Evolutionary conservation across 2,888 invertebrate genomes (phyloP).

Genomic region (Osmoderma eremita): DNA sequence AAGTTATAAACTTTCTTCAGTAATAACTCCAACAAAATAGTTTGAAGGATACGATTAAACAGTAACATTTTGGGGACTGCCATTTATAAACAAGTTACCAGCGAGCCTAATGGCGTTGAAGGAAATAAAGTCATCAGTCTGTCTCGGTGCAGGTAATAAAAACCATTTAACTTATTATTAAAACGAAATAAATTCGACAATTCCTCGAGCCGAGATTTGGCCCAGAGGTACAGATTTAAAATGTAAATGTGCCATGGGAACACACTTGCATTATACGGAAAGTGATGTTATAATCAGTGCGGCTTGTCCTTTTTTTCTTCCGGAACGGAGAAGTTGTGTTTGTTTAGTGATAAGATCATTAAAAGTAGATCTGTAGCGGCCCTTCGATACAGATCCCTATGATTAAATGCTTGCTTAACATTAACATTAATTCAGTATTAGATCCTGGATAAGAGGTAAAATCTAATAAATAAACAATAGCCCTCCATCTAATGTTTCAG

Average conservation of each 20-base stretch:
- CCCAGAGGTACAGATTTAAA: conserved; percentile 40
- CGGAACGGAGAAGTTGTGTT: conserved; percentile 26
- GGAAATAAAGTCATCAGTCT: conserved; percentile 41
- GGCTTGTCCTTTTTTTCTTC: conserved; percentile 30
- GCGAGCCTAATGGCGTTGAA: neutral
- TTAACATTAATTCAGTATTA: conserved; percentile 19
- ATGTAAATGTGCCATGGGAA: conserved; percentile 41
- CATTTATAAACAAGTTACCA: conserved; percentile 21
- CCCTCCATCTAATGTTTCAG: too few relatives aligned
- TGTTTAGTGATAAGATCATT: conserved; percentile 41
- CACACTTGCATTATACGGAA: conserved; percentile 38
- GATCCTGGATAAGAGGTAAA: neutral
- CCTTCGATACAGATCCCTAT: conserved; percentile 18
- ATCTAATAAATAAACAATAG: neutral
- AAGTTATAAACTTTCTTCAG: too few relatives aligned
- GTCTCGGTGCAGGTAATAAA: conserved; percentile 37
- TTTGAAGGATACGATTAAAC: too few relatives aligned
- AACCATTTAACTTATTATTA: conserved; percentile 44
- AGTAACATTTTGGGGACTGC: conserved; percentile 17
- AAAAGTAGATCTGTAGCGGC: conserved; percentile 32
- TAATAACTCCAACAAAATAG: too few relatives aligned
- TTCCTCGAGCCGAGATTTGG: conserved; percentile 23
- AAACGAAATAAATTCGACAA: conserved; percentile 42
- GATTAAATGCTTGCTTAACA: conserved; percentile 36
- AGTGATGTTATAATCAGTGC: conserved; percentile 39